phyloP scores from a whole-genome alignment of 2,113 vertebrate genomes.

The Gasterosteus aculeatus region DNA sequence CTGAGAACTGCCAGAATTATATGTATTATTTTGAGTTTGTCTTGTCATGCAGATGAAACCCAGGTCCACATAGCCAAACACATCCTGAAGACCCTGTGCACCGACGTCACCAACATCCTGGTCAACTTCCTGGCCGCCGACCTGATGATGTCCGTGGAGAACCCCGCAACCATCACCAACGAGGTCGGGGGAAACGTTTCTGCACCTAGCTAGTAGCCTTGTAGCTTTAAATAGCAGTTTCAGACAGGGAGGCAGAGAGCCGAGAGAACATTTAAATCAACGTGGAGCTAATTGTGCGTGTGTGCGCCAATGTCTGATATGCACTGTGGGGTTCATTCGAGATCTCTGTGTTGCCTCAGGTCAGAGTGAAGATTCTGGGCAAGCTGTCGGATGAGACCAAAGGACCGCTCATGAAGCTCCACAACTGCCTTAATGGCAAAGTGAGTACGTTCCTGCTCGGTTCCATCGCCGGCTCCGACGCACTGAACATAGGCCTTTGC shows the following conservation, averaged over 20 bases:
- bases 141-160: conserved; percentile 91
- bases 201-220: not conserved
- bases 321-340: not conserved
- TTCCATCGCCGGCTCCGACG: not conserved
- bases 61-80: conserved; percentile 89
- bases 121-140: conserved; percentile 93
- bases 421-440: conserved; percentile 90
- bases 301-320: not conserved
- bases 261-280: not conserved
- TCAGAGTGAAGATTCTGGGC: conserved; percentile 90
- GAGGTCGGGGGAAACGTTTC: conserved; percentile 78
- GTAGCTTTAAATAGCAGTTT: not conserved
- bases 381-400: conserved; percentile 91
- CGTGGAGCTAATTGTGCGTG: not conserved
- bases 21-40: not conserved
- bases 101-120: conserved; percentile 91
- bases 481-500: not conserved
- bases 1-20: not conserved
- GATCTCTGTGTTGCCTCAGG: conserved; percentile 70
- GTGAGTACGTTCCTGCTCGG: conserved; percentile 73
- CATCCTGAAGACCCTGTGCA: conserved; percentile 90
- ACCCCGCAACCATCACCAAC: conserved; percentile 83
- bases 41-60: conserved; percentile 86
- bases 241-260: not conserved
- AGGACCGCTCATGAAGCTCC: conserved; percentile 89